These are phyloP conservation scores for Dendrocopos noguchii DNA, from an alignment of 2,113 vertebrate genomes.

Conservation along the genomic window DNA sequence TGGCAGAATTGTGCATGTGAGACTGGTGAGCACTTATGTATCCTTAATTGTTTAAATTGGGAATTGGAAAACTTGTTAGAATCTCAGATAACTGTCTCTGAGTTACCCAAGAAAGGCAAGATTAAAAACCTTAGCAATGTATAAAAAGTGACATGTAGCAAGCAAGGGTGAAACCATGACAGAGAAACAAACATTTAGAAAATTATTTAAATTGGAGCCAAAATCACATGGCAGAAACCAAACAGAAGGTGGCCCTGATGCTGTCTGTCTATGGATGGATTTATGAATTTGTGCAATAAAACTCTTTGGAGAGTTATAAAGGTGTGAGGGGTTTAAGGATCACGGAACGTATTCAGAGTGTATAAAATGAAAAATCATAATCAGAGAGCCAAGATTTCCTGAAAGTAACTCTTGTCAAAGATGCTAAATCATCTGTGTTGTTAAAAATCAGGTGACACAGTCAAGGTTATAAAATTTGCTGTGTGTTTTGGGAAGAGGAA, in stretches of 20 bases:
- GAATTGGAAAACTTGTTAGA: conserved; percentile 27
- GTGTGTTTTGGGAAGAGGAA: background rate
- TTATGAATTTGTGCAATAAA: background rate
- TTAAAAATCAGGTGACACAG: background rate
- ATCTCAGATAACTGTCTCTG: conserved; percentile 2
- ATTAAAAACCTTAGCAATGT: background rate
- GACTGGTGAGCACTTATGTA: conserved; percentile 23
- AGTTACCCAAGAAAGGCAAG: background rate
- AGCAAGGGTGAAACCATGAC: background rate
- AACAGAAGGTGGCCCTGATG: background rate
- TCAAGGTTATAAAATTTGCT: background rate
- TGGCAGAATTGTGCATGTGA: conserved; percentile 25
- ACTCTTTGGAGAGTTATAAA: background rate
- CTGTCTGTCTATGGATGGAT: background rate
- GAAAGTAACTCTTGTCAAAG: background rate
- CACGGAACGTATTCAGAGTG: background rate
- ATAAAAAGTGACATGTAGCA: background rate
- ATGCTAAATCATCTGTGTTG: background rate
- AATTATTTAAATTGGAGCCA: background rate
- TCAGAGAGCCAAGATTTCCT: background rate
- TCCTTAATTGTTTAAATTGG: conserved; percentile 8
- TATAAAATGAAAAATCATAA: background rate
- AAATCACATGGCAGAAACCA: background rate
- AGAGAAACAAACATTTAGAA: background rate
- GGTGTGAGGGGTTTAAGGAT: background rate